phyloP scores from a whole-genome alignment of 2,888 invertebrate genomes.

The Chirona hameri region DNA sequence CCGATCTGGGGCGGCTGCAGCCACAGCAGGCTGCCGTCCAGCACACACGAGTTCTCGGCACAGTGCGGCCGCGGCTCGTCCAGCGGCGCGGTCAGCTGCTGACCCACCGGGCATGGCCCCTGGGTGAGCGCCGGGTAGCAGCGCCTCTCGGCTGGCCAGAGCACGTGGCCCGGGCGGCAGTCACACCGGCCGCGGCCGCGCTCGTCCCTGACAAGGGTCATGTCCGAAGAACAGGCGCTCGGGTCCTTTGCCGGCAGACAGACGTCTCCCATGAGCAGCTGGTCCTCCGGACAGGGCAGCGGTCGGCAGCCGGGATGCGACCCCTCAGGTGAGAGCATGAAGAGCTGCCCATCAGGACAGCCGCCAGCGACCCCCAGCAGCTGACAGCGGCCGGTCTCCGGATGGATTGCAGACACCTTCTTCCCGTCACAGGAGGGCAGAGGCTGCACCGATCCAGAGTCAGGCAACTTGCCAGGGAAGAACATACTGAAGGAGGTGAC shows the following conservation, averaged over 20 bases:
- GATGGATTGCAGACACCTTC: background rate
- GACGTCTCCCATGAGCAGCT: background rate
- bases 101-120: background rate
- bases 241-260: background rate
- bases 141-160: background rate
- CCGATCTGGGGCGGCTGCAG: no score
- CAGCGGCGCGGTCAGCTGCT: background rate
- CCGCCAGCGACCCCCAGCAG: background rate
- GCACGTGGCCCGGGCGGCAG: background rate
- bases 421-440: background rate
- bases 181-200: background rate
- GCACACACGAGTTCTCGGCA: no score
- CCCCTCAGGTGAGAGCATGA: background rate
- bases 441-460: background rate
- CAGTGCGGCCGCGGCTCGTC: background rate
- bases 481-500: background rate
- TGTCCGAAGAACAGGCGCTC: background rate
- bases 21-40: no score
- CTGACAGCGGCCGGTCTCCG: background rate
- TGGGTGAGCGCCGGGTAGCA: constrained; percentile 5
- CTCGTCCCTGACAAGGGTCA: background rate
- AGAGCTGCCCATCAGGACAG: background rate
- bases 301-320: background rate
- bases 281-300: background rate
- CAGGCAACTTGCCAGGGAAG: background rate